A percentile compares a stretch with the other conserved stretches of the same genome.
phyloP scores from a whole-genome alignment of 2,888 invertebrate species.

The Caenorhabditis sp. region DNA sequence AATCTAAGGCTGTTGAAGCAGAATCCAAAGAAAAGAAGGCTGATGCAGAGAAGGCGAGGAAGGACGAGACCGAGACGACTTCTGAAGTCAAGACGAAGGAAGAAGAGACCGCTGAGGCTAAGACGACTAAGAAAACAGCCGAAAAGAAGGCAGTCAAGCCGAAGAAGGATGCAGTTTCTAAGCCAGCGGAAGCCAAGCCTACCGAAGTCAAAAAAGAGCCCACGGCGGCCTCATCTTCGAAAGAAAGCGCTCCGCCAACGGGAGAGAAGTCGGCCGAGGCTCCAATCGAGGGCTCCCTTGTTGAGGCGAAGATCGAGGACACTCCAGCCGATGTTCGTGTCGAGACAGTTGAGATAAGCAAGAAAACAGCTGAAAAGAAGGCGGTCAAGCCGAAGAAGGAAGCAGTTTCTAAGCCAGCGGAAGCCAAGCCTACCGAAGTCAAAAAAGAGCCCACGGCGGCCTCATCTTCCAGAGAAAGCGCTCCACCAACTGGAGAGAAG shows the following conservation, averaged over 20 bases:
- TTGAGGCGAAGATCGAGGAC: conserved; percentile 14
- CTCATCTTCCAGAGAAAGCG: conserved; percentile 13
- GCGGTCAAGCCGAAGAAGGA: conserved; percentile 29
- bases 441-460: conserved; percentile 27
- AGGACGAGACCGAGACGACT: not conserved
- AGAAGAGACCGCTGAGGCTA: not conserved
- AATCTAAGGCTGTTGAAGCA: conserved; percentile 11
- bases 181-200: conserved; percentile 3
- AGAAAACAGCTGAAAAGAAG: conserved; percentile 19
- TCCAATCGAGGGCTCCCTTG: too few species aligned
- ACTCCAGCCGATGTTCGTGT: too few species aligned
- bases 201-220: not conserved
- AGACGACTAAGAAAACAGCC: not conserved
- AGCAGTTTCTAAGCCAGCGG: too few species aligned
- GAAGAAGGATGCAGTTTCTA: conserved; percentile 11
- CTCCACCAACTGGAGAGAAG: not conserved
- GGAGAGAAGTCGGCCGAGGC: too few species aligned
- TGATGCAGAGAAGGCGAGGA: conserved; percentile 25
- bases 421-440: not conserved
- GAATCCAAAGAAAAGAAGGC: conserved; percentile 10
- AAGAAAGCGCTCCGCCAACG: too few species aligned
- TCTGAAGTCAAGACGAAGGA: not conserved
- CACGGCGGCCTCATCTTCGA: too few species aligned
- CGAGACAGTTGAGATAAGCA: conserved; percentile 8
- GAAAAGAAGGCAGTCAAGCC: conserved; percentile 9